Evolutionary conservation across 92 coral and sea anemone genomes (phyloP).

Genomic region (Chrysogorgia sp.): DNA sequence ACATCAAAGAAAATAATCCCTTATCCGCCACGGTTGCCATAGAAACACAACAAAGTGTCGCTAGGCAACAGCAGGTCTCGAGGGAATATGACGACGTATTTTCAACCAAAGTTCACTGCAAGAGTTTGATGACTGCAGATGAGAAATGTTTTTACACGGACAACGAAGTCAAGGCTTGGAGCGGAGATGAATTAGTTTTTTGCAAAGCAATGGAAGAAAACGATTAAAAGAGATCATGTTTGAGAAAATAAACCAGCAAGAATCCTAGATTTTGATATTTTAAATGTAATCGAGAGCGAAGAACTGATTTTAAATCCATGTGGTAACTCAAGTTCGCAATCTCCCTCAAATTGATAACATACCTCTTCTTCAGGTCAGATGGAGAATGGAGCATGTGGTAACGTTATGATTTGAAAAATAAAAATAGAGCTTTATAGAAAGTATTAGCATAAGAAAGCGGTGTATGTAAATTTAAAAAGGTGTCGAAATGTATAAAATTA

Average conservation of each 20-base stretch:
- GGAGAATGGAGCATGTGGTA: too few species aligned
- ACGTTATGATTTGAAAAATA: too few species aligned
- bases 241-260: not conserved
- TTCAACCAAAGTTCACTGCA: constrained; percentile 54
- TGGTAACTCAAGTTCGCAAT: too few species aligned
- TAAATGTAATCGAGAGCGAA: too few species aligned
- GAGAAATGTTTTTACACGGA: constrained; percentile 58
- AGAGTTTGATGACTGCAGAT: constrained; percentile 68
- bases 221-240: constrained; percentile 49
- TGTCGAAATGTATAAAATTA: too few species aligned
- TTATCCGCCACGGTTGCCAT: constrained; percentile 56
- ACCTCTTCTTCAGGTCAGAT: too few species aligned
- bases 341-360: too few species aligned
- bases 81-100: constrained; percentile 38
- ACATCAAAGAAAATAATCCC: constrained; percentile 62
- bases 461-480: too few species aligned
- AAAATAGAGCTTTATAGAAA: too few species aligned
- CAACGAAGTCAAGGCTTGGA: constrained; percentile 16
- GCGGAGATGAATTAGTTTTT: constrained; percentile 56
- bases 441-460: too few species aligned
- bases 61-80: constrained; percentile 3
- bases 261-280: too few species aligned
- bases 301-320: too few species aligned
- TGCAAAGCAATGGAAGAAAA: constrained; percentile 69
- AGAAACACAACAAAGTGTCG: constrained; percentile 44